phyloP scores from a whole-genome alignment of 1,140 invertebrate species.

The Zaprionus vittiger region DNA sequence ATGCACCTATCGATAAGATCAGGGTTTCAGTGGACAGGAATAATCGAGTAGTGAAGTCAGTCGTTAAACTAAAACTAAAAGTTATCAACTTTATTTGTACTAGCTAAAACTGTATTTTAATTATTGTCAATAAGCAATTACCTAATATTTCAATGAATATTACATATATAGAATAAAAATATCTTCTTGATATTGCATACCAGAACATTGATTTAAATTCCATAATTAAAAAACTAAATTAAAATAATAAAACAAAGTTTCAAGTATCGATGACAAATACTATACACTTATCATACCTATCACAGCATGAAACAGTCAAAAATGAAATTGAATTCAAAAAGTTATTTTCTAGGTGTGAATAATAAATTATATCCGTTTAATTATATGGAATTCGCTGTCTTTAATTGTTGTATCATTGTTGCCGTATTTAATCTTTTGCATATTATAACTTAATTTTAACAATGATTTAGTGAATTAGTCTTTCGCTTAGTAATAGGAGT shows the following conservation, averaged over 20 bases:
- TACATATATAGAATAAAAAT: neutral
- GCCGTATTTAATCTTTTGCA: neutral
- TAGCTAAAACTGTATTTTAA: too few relatives aligned
- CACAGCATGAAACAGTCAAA: neutral
- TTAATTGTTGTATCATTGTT: neutral
- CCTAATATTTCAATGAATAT: too few relatives aligned
- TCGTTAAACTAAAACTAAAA: too few relatives aligned
- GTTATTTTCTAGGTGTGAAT: neutral
- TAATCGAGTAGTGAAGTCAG: too few relatives aligned
- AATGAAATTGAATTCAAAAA: neutral
- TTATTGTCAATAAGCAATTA: too few relatives aligned
- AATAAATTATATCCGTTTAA: neutral
- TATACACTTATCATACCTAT: neutral
- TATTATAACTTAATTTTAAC: conserved; percentile 14
- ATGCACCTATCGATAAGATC: too few relatives aligned
- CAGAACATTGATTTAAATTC: conserved; percentile 1
- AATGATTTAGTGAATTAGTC: conserved; percentile 27
- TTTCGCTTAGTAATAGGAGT: conserved; percentile 4
- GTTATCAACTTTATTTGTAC: too few relatives aligned
- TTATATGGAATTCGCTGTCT: neutral
- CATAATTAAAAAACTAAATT: neutral
- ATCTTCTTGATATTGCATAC: neutral
- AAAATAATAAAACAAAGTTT: neutral
- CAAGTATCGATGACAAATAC: neutral
- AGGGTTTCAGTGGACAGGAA: too few relatives aligned